Evolutionary conservation across 2,888 invertebrate species (phyloP).

Genomic region (Arge pagana): DNA sequence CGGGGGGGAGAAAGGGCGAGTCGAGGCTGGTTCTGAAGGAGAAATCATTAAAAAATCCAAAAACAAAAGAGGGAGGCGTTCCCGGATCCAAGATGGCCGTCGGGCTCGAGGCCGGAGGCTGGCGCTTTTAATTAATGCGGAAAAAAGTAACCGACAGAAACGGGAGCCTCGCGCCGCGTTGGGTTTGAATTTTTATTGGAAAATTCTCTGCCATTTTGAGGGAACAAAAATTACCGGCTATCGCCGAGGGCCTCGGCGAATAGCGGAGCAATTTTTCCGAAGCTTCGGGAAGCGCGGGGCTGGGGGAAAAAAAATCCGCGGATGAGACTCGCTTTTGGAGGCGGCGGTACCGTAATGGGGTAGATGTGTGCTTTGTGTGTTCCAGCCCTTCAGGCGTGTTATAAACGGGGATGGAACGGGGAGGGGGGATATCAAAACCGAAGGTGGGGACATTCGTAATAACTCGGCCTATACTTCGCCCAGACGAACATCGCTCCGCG

Average conservation of each 20-base stretch:
- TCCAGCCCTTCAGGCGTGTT: constrained; percentile 41
- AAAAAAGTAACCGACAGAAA: constrained; percentile 39
- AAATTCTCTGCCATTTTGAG: not conserved
- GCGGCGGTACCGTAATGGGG: constrained; percentile 46
- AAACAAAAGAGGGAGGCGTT: constrained; percentile 57
- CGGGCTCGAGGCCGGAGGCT: constrained; percentile 47
- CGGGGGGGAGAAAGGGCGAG: constrained; percentile 5
- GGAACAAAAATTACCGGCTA: not conserved
- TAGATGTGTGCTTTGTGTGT: constrained; percentile 46
- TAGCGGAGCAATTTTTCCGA: not conserved
- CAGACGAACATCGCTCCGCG: constrained; percentile 15
- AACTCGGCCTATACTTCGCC: constrained; percentile 33
- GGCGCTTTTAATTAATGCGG: constrained; percentile 56
- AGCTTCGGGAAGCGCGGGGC: too few species aligned
- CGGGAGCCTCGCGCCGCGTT: constrained; percentile 18
- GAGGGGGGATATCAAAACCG: constrained; percentile 43
- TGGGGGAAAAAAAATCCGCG: not conserved
- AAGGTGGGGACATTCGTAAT: constrained; percentile 44
- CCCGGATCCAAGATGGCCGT: constrained; percentile 56
- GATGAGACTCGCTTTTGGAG: constrained; percentile 26
- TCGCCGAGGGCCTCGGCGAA: not conserved
- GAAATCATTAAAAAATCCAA: constrained; percentile 53
- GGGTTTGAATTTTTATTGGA: constrained; percentile 1
- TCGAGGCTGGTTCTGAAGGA: constrained; percentile 34
- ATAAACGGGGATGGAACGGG: too few species aligned